A percentile compares a stretch with the other conserved stretches of the same genome.
Evolutionary conservation across 1,140 invertebrate species (phyloP).

Genomic region (Proales similis): DNA sequence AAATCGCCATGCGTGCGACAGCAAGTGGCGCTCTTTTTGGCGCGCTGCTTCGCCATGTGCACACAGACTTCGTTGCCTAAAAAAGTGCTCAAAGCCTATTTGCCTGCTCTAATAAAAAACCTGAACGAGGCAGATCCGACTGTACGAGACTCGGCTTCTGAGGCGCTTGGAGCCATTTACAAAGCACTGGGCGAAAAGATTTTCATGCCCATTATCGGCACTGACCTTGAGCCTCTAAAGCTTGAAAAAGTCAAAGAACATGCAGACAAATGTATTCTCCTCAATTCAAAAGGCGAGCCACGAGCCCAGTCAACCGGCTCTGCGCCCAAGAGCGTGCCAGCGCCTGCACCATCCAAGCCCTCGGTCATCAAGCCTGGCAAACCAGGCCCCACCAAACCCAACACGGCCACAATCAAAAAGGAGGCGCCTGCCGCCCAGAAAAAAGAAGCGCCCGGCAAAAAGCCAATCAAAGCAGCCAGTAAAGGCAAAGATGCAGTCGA

Average conservation of each 20-base stretch:
- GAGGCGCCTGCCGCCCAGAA: slow-evolving; percentile 37
- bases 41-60: slow-evolving; percentile 70
- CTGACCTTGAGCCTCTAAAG: slow-evolving; percentile 80
- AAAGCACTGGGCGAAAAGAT: slow-evolving; percentile 84
- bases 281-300: slow-evolving; percentile 53
- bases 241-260: slow-evolving; percentile 71
- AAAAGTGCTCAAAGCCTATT: slow-evolving; percentile 78
- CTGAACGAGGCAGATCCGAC: slow-evolving; percentile 28
- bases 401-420: background rate
- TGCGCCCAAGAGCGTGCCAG: slow-evolving; percentile 37
- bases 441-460: slow-evolving; percentile 39
- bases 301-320: slow-evolving; percentile 50
- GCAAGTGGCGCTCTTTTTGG: slow-evolving; percentile 79
- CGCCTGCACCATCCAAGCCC: slow-evolving; percentile 44
- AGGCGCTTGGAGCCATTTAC: slow-evolving; percentile 53
- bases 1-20: slow-evolving; percentile 90
- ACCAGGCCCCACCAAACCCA: background rate
- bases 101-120: slow-evolving; percentile 64
- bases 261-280: slow-evolving; percentile 79
- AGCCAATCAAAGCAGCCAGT: slow-evolving; percentile 40
- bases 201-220: slow-evolving; percentile 70
- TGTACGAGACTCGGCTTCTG: slow-evolving; percentile 56
- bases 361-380: slow-evolving; percentile 39
- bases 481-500: slow-evolving; percentile 40
- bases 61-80: slow-evolving; percentile 76